Base-by-base conservation (phyloP, 1,140 invertebrate species). In the Dendrolimus kikuchii region DNA sequence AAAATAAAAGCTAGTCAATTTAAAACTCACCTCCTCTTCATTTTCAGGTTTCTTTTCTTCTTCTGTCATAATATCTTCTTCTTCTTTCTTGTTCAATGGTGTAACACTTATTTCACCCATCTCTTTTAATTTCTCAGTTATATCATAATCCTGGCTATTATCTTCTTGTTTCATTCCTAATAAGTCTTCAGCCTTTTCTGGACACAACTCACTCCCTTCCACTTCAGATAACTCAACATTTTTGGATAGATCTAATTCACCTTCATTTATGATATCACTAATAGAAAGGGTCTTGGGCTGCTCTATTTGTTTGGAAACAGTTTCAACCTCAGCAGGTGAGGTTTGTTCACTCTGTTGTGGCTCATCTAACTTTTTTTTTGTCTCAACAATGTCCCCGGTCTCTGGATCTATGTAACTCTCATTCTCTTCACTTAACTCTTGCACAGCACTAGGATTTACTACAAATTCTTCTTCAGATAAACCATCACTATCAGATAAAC, bases 101-200 rank as follows among this genome's bases (percentile, higher is more conserved):
- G 82, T 83, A 6, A 81, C 80, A 73, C 77, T 86, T 57, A 90
- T 89, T 60, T 90, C 88, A 46, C 88, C 89, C 88, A 90, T 90
- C 66, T 90, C 89, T 68, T 89, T 89, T 41, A 90, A 68, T 63
- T 90, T 90, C 51, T 90, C 89, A 43, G 88, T 86, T 40, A 89
- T 88, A 65, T 90, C 89, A 74, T 75, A 85, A 49, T 82, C 81
- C 50, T 82, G 72, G 56, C 74, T 82, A 39, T 51, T 72, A 9
- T 83, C 81, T 40, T 82, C 82, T 51, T 77, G 68, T 52, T 85
- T 78, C 7, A 86, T 72, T 40, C 68, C 71, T 52, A 86, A 70
- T 39, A 83, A 63, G 5, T 86, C 84, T 46, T 79, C 79, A 10
- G 72, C 62, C 62, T 82, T 84, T 9, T 81, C 83, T 57, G 84